phyloP scores from a whole-genome alignment of 1,140 invertebrate genomes.

The Pemphigus obesinymphae region DNA sequence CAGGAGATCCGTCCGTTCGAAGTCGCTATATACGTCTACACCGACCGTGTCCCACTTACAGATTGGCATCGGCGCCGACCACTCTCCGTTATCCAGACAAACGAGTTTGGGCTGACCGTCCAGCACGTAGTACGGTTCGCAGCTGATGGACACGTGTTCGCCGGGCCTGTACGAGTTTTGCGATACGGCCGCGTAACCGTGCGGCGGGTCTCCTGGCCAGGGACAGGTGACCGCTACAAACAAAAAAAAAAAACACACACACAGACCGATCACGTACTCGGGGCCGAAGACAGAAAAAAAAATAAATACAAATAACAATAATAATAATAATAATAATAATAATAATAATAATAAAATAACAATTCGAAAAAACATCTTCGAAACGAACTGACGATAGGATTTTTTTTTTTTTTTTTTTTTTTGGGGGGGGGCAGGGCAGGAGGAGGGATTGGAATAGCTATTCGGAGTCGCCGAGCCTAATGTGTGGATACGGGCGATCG shows the following conservation, averaged over 20 bases:
- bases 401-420: no score
- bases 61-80: slow-evolving; percentile 76
- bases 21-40: neutral
- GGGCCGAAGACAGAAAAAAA: neutral
- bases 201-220: slow-evolving; percentile 63
- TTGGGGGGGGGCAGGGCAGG: no score
- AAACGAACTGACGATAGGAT: no score
- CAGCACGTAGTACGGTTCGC: slow-evolving; percentile 81
- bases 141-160: slow-evolving; percentile 78
- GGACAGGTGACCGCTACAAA: slow-evolving; percentile 71
- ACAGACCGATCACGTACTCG: slow-evolving; percentile 8
- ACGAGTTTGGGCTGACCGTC: slow-evolving; percentile 76
- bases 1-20: slow-evolving; percentile 28
- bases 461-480: slow-evolving; percentile 30
- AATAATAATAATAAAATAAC: no score
- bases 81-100: slow-evolving; percentile 81
- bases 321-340: no score
- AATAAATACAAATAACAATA: no score
- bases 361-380: no score
- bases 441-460: neutral
- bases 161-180: slow-evolving; percentile 63
- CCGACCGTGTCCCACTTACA: slow-evolving; percentile 57
- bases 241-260: no score
- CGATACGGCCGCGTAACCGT: slow-evolving; percentile 69
- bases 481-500: no score